Percentiles rank a stretch among this genome's conserved stretches.
These are phyloP conservation scores for Aspidapion aeneum DNA, from an alignment of 2,888 invertebrate genomes.

Conservation along the genomic window DNA sequence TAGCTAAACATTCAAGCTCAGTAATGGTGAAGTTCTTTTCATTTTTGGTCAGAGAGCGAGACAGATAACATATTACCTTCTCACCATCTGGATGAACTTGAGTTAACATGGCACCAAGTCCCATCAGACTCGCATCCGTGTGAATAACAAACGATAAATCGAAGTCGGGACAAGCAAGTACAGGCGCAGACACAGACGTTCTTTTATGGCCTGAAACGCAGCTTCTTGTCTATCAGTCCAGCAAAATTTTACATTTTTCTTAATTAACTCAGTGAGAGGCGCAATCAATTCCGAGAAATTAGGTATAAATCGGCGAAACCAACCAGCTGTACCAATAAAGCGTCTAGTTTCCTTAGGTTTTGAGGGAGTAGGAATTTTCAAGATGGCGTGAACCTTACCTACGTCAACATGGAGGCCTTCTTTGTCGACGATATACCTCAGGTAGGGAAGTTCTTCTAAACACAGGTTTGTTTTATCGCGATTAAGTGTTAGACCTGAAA, in stretches of 20 bases:
- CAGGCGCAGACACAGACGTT: constrained; percentile 15
- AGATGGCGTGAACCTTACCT: neutral
- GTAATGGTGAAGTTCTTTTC: constrained; percentile 24
- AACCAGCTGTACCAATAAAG: neutral
- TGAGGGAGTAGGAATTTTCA: neutral
- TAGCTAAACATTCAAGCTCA: constrained; percentile 22
- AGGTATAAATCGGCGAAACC: neutral
- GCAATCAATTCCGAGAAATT: neutral
- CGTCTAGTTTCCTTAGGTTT: neutral
- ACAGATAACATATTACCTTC: constrained; percentile 19
- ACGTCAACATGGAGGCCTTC: neutral
- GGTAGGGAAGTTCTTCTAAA: neutral
- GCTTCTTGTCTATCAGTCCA: neutral
- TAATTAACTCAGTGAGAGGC: neutral
- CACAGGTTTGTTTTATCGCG: constrained; percentile 1
- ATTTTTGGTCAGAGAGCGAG: neutral
- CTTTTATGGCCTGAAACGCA: constrained; percentile 2
- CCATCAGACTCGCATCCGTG: constrained; percentile 26
- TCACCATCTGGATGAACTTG: constrained; percentile 19
- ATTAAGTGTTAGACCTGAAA: neutral
- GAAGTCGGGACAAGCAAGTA: constrained; percentile 22
- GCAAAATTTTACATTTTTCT: neutral
- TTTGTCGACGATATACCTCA: neutral
- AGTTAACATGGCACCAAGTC: constrained; percentile 25
- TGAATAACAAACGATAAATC: constrained; percentile 25